phyloP scores from a whole-genome alignment of 35 echinoderm and acorn worm genomes.

The Strongylocentrotus purpuratus region DNA sequence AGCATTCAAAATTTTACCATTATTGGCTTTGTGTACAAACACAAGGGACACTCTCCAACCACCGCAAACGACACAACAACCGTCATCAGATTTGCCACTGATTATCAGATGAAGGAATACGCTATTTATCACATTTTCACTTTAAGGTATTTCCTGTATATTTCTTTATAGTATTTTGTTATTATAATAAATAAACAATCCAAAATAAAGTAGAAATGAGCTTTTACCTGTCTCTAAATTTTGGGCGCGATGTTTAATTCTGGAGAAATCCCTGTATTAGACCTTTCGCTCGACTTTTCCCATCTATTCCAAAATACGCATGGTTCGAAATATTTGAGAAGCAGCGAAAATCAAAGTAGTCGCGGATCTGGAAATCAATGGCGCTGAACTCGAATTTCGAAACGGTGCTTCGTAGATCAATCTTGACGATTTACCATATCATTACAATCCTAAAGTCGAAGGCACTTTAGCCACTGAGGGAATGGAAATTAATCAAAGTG shows the following conservation, averaged over 20 bases:
- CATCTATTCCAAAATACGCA: too few relatives aligned
- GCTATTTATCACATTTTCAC: background rate
- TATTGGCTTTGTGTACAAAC: background rate
- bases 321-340: too few relatives aligned
- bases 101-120: background rate
- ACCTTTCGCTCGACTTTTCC: background rate
- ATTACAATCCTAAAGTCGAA: too few relatives aligned
- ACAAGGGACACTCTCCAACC: constrained; percentile 1
- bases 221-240: background rate
- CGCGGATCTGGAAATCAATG: background rate
- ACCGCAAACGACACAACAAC: background rate
- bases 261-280: background rate
- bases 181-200: background rate
- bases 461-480: too few relatives aligned
- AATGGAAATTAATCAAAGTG: too few relatives aligned
- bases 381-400: background rate
- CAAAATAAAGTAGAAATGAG: background rate
- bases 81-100: background rate
- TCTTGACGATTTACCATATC: too few relatives aligned
- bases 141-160: background rate
- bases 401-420: too few relatives aligned
- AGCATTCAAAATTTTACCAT: background rate
- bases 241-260: background rate
- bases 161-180: background rate
- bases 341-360: background rate